Base-by-base conservation (phyloP, 2,888 invertebrate species). In the Cantharis nigra region DNA sequence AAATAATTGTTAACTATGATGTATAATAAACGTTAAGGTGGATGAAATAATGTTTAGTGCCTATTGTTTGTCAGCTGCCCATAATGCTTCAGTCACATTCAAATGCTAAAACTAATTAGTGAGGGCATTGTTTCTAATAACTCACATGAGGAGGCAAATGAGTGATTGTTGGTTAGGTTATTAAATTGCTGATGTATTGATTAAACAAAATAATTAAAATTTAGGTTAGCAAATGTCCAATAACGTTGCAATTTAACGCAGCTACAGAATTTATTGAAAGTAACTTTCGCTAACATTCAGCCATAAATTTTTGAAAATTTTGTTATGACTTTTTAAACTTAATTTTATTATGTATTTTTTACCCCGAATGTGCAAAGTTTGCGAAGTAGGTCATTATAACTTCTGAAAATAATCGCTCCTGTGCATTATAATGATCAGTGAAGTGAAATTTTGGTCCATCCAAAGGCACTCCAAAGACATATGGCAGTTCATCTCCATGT, bases 281-380 rank as follows among this genome's bases (percentile, higher is more conserved):
- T 26, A 13, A 67, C 26, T 67, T 23, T 67, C 65, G 18, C 26
- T 23, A 73, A 74, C 63, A 70, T 63, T 71, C 2, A n/a, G 69
- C 63, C 18, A 74, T 71, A 74, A 77, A 72, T 76, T 49, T 70
- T 33, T 67, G 13, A 63, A 70, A 65, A 75, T 49, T 49, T 49
- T 49, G 49, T 49, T 49, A 49, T 49, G 49, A n/a, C 49, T 49
- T 49, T 49, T 49, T n/a, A 49, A 49, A 49, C 49, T 49, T n/a
- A n/a, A 49, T 13, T 49, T 49, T 49, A 49, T 49, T 49, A n/a
- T 49, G 49, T 49, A n/a, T 49, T 71, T 88, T 92, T 91, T 89
- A 97, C 97, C 97, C 97, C 75, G 94, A 93, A 88, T 95, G 94
- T 3, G 96, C 96, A 85, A 97, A 97, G 89, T 97, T 97, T 78